A percentile compares a stretch with the other conserved stretches of the same genome.
Evolutionary conservation across 1,140 invertebrate species (phyloP).

Genomic region (Mizuhopecten yessoensis): DNA sequence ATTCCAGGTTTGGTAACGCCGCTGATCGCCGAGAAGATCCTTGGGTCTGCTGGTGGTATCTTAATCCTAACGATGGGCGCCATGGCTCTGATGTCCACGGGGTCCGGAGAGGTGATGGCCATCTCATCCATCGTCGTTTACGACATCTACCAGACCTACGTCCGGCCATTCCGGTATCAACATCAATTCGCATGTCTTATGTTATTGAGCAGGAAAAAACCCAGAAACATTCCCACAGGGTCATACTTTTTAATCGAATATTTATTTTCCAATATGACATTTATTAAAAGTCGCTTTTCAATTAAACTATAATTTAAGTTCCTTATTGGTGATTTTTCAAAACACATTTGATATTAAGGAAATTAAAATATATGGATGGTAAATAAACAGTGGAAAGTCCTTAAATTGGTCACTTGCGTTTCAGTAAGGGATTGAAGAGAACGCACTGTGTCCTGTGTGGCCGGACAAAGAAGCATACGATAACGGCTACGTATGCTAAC

Average conservation of each 20-base stretch:
- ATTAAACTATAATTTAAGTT: too few relatives aligned
- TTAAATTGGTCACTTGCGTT: too few relatives aligned
- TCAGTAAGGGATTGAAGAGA: slow-evolving; percentile 65
- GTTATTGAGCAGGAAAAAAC: too few relatives aligned
- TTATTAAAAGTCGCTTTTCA: too few relatives aligned
- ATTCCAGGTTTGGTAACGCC: slow-evolving; percentile 81
- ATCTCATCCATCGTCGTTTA: slow-evolving; percentile 84
- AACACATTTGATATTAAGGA: too few relatives aligned
- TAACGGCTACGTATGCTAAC: slow-evolving; percentile 54
- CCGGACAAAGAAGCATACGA: slow-evolving; percentile 68
- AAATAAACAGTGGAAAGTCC: too few relatives aligned
- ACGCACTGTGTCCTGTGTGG: slow-evolving; percentile 77
- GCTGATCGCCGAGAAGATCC: slow-evolving; percentile 80
- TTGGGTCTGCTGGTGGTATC: slow-evolving; percentile 81
- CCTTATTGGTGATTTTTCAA: too few relatives aligned
- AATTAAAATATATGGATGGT: too few relatives aligned
- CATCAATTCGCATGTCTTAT: too few relatives aligned
- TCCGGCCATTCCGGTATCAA: slow-evolving; percentile 80
- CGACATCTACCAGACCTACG: slow-evolving; percentile 83
- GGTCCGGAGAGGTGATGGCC: slow-evolving; percentile 83
- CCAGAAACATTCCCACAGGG: too few relatives aligned
- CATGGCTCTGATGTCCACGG: slow-evolving; percentile 82
- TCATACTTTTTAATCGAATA: too few relatives aligned
- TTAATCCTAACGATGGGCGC: slow-evolving; percentile 82
- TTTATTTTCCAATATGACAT: too few relatives aligned